Conservation (phyloP, 2,113 vertebrate species). For the Otis tarda region DNA sequence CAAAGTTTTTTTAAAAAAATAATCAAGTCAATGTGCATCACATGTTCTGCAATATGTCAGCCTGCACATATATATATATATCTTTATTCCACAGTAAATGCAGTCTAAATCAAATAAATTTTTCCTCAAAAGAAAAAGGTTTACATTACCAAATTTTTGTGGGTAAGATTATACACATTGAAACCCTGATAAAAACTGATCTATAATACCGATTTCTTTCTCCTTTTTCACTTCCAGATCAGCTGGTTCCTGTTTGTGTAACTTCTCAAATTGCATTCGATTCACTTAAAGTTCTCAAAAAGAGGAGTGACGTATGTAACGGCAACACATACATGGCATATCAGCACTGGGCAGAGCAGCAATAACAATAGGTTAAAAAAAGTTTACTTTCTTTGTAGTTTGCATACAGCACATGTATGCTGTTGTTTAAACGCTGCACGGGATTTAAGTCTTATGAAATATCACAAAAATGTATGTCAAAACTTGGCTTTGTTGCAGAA, state of each 20-base stretch:
- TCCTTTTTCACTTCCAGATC: neutral
- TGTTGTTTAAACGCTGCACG: neutral
- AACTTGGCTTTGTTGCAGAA: neutral
- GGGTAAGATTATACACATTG: neutral
- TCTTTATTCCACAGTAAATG: neutral
- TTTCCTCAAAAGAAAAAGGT: neutral
- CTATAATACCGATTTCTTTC: neutral
- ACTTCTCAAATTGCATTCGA: neutral
- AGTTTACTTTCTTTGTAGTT: neutral
- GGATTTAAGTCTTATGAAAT: neutral
- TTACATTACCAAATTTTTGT: neutral
- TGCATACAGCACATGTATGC: neutral
- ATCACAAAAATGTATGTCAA: neutral
- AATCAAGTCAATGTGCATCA: neutral
- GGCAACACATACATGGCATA: rapidly evolving
- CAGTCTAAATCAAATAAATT: neutral
- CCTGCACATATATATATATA: neutral
- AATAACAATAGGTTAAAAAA: neutral
- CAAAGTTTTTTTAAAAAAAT: neutral
- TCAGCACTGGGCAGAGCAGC: neutral
- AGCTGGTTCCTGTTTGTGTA: neutral
- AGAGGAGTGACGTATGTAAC: neutral
- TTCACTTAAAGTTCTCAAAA: neutral
- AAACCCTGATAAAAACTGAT: neutral
- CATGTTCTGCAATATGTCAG: neutral